Evolutionary conservation across 2,113 vertebrate species (phyloP).

Genomic region (Grus americana): DNA sequence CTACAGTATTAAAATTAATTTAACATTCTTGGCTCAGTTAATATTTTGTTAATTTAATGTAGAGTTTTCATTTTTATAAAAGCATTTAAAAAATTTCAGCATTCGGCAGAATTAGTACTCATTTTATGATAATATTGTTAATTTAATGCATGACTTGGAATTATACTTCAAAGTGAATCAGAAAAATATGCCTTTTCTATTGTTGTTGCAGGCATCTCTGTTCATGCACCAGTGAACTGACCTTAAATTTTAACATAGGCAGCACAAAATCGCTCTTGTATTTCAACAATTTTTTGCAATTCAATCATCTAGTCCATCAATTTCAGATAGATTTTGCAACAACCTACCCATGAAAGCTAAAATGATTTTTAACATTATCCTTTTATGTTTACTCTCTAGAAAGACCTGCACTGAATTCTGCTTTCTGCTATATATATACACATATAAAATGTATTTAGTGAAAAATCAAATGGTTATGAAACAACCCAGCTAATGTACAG

Average conservation of each 20-base stretch:
- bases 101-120: constrained; percentile 63
- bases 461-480: constrained; percentile 15
- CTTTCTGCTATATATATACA: neutral
- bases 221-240: constrained; percentile 52
- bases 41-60: constrained; percentile 7
- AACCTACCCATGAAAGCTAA: constrained; percentile 37
- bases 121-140: constrained; percentile 79
- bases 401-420: neutral
- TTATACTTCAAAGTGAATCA: constrained; percentile 80
- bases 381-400: constrained; percentile 46
- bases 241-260: constrained; percentile 64
- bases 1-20: neutral
- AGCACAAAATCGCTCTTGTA: constrained; percentile 42
- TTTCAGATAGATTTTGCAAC: constrained; percentile 59
- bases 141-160: constrained; percentile 83
- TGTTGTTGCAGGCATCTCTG: constrained; percentile 39
- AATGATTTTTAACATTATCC: neutral
- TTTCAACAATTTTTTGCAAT: constrained; percentile 57
- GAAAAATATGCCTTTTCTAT: constrained; percentile 64
- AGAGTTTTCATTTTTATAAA: constrained; percentile 41
- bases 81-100: constrained; percentile 55
- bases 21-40: neutral
- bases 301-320: constrained; percentile 60
- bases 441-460: neutral
- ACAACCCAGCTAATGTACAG: neutral